phyloP scores from a whole-genome alignment of 1,140 invertebrate species.

The Proctacanthus coquilletti region DNA sequence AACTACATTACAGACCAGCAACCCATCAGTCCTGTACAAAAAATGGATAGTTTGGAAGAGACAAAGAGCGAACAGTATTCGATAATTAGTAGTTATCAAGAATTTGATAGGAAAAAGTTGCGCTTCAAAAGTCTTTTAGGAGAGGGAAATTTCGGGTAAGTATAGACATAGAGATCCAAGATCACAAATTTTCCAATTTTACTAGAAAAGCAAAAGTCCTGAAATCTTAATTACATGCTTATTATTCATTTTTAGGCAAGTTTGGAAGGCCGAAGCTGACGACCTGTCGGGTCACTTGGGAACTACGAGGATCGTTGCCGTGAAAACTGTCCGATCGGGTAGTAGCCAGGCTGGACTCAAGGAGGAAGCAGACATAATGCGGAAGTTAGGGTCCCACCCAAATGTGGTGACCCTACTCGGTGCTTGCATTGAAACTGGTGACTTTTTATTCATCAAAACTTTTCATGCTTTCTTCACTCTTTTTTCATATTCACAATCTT shows the following conservation, averaged over 20 bases:
- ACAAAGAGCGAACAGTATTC: constrained; percentile 16
- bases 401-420: constrained; percentile 74
- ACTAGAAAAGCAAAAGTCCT: too few relatives aligned
- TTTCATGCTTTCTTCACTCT: background rate
- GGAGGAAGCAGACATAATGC: constrained; percentile 75
- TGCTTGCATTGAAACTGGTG: constrained; percentile 70
- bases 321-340: constrained; percentile 63
- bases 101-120: constrained; percentile 62
- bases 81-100: constrained; percentile 40
- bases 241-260: constrained; percentile 32
- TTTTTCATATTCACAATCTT: constrained; percentile 14
- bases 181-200: too few relatives aligned
- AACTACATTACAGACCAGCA: constrained; percentile 37
- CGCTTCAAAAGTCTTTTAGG: constrained; percentile 61
- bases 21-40: constrained; percentile 27
- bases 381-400: constrained; percentile 66
- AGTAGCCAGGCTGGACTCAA: constrained; percentile 40
- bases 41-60: constrained; percentile 17
- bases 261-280: constrained; percentile 70
- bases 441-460: constrained; percentile 5
- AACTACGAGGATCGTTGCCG: constrained; percentile 60
- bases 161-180: too few relatives aligned
- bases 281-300: constrained; percentile 61
- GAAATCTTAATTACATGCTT: background rate
- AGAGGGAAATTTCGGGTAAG: constrained; percentile 72